Base-by-base conservation (phyloP, 2,888 invertebrate species). In the Lithosia quadra region DNA sequence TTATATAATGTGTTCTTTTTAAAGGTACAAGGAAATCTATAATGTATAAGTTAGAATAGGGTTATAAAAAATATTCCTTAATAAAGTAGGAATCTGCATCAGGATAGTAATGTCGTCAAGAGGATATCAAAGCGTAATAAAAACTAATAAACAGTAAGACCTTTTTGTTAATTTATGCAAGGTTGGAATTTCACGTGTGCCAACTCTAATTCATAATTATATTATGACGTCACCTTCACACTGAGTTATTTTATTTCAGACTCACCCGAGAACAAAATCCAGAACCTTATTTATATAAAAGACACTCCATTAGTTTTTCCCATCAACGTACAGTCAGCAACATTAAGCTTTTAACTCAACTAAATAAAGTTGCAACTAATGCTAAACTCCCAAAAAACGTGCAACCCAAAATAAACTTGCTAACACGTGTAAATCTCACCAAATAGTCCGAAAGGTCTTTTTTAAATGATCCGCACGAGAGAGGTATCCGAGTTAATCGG, bases 391-490 rank as follows among this genome's bases (percentile, higher is more conserved):
- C 76, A 69, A 81, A 79, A 79, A 79, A 76, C 79, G 11, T 72
- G 60, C n/a, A 71, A 71, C 65, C 72, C 69, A 61, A 72, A 74
- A 75, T 78, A 76, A 82, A 79, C 72, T 82, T 73, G 74, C 79
- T 78, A 80, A 82, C 78, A 73, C 78, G 71, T 82, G 80, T 80
- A 81, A 81, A 81, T 81, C 80, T 81, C 77, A 73, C 73, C 80
- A 78, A 77, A 78, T 80, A 75, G 80, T 75, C 71, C 55, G 68
- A 79, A 79, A 77, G 79, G 81, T 79, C 78, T 80, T 83, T 83
- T 80, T 82, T 79, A 82, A 85, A 83, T 68, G 83, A 77, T 83
- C 79, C 73, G 73, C 77, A 76, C 71, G 76, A 80, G 80, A 80
- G 81, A 81, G 81, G 77, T 81, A 79, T 81, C 72, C 75, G 70